Evolutionary conservation across 1,140 invertebrate genomes (phyloP), one percentile per base, ranked within the genome.

Genomic region (Sinella curviseta): DNA sequence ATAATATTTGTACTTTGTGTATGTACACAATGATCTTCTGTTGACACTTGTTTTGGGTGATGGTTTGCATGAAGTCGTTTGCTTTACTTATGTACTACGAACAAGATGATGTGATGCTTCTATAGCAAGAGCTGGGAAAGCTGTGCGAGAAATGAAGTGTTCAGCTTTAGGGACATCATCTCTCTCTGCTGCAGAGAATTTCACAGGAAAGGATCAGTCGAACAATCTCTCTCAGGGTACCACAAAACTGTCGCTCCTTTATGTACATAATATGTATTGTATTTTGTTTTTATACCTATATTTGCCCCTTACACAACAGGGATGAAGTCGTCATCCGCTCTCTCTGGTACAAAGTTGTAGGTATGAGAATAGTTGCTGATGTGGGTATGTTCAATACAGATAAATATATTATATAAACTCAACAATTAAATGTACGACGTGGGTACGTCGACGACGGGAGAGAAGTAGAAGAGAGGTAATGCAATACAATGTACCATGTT

Each of bases 1-100:
- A 65, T 65, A 65, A 65, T 65, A 65, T 65, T 65, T 65, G 26
- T 65, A 65, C 57, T 48, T 8, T 70, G 8, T 70, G 65, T 70
- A 70, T 33, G 31, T 14, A 70, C 65, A 70, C 30, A 70, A 1
- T 70, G 65, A 70, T 70, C 65, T 70, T 24, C 24, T 70, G 65
- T 70, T 70, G 65, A 70, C 65, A 70, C 65, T 70, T 70, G 65
- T 70, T 70, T 70, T 70, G 28, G 26, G 65, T 70, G 31, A 70
- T 33, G 65, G 26, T 70, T 70, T 17, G 65, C 26, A 70, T 48
- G 39, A 48, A 48, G 39, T 48, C 39, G 39, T 48, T 48, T 48
- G 20, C 20, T 8, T 12, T 20, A 20, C 39, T 48, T 12, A 48
- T 48, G 39, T 48, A 48, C 20, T 48, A 48, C 39, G 39, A 48